Evolutionary conservation across 2,113 vertebrate species (phyloP).

Genomic region (Zapornia atra): DNA sequence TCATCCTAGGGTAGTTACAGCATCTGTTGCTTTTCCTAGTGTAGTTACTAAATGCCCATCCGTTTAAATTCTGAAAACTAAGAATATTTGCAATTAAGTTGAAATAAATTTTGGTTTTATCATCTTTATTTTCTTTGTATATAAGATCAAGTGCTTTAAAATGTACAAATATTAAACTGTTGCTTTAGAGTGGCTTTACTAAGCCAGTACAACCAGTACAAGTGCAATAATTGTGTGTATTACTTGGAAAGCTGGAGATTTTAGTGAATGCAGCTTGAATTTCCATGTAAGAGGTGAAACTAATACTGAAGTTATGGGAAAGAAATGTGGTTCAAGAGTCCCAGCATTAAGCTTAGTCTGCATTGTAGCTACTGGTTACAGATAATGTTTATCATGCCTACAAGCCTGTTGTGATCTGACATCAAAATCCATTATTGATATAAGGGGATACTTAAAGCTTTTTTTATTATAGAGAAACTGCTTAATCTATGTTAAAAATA

Average conservation of each 20-base stretch:
- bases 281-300: neutral
- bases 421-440: slow-evolving; percentile 26
- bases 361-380: slow-evolving; percentile 51
- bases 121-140: slow-evolving; percentile 55
- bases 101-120: slow-evolving; percentile 46
- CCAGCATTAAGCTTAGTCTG: slow-evolving; percentile 30
- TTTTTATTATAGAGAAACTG: slow-evolving; percentile 28
- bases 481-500: slow-evolving; percentile 64
- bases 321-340: neutral
- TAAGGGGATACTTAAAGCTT: slow-evolving; percentile 65
- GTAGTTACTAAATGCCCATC: slow-evolving; percentile 42
- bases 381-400: slow-evolving; percentile 26
- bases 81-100: slow-evolving; percentile 22
- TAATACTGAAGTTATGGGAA: neutral
- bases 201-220: slow-evolving; percentile 66
- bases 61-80: slow-evolving; percentile 18
- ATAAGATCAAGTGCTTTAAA: slow-evolving; percentile 69
- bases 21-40: slow-evolving; percentile 50
- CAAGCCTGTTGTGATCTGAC: slow-evolving; percentile 28
- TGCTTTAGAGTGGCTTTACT: slow-evolving; percentile 69
- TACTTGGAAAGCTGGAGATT: slow-evolving; percentile 45
- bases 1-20: slow-evolving; percentile 51
- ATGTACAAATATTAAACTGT: slow-evolving; percentile 61
- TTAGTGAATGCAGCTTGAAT: slow-evolving; percentile 28
- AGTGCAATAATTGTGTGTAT: slow-evolving; percentile 78